Conservation (phyloP, 2,888 invertebrate species). For the Leptarthrus brevirostris region DNA sequence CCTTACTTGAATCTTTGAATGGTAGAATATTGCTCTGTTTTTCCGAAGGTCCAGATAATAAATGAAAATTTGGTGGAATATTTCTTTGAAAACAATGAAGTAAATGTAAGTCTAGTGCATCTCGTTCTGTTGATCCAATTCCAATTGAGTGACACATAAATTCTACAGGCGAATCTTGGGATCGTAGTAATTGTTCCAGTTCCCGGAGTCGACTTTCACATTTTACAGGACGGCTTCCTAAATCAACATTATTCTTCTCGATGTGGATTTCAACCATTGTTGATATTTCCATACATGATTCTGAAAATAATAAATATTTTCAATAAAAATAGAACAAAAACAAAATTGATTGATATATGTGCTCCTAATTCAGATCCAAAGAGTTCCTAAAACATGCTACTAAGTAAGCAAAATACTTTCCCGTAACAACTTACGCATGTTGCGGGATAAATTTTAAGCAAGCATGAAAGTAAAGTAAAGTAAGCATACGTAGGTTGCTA, state of each 20-base stretch:
- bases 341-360: background rate
- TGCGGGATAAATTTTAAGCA: too few species aligned
- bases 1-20: slow-evolving; percentile 65
- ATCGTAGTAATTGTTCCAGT: slow-evolving; percentile 81
- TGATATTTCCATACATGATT: slow-evolving; percentile 83
- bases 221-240: slow-evolving; percentile 87
- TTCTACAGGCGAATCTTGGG: slow-evolving; percentile 83
- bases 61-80: slow-evolving; percentile 86
- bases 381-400: too few species aligned
- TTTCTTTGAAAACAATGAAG: slow-evolving; percentile 85
- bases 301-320: slow-evolving; percentile 68
- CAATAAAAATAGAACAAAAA: background rate
- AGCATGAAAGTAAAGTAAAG: too few species aligned
- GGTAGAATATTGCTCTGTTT: slow-evolving; percentile 63
- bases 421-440: too few species aligned
- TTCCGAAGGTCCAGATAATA: slow-evolving; percentile 71
- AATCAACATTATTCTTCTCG: slow-evolving; percentile 81
- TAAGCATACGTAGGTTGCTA: too few species aligned
- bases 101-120: slow-evolving; percentile 84
- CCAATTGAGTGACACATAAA: slow-evolving; percentile 92
- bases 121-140: slow-evolving; percentile 78
- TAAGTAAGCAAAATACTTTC: too few species aligned
- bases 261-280: slow-evolving; percentile 85
- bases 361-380: background rate
- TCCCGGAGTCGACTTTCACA: slow-evolving; percentile 87